A percentile compares a stretch with the other conserved stretches of the same genome.
Conservation (phyloP, 2,888 invertebrate genomes). For the Lingula anatina region DNA sequence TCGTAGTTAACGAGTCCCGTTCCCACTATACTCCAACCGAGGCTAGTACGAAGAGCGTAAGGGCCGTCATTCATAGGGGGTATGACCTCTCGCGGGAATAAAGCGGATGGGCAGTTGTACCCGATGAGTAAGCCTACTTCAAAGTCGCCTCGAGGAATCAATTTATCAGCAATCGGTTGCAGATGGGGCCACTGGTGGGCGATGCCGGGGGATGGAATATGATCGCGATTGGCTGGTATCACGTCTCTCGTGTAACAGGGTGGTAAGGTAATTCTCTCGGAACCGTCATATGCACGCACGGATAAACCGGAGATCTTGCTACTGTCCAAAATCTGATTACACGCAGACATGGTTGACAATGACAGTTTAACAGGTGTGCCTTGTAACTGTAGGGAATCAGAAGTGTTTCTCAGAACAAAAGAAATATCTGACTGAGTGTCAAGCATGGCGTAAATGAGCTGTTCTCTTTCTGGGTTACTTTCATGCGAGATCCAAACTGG, state of each 20-base stretch:
- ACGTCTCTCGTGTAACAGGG: constrained; percentile 10
- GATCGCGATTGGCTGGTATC: constrained; percentile 15
- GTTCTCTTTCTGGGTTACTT: constrained; percentile 8
- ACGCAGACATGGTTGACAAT: constrained; percentile 14
- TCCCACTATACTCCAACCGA: constrained; percentile 16
- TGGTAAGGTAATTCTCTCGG: constrained; percentile 11
- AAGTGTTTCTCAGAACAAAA: constrained; percentile 12
- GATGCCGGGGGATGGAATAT: constrained; percentile 16
- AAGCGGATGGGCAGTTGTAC: constrained; percentile 16
- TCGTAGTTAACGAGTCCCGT: background rate
- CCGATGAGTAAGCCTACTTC: constrained; percentile 18
- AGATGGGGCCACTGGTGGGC: constrained; percentile 15
- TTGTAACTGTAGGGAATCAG: constrained; percentile 4
- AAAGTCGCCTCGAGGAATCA: constrained; percentile 9
- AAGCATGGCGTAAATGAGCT: constrained; percentile 16
- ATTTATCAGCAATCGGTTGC: constrained; percentile 8
- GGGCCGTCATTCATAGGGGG: constrained; percentile 10
- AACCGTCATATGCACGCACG: constrained; percentile 9
- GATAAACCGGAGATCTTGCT: constrained; percentile 7
- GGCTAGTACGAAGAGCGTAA: constrained; percentile 12
- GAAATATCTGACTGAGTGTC: constrained; percentile 19
- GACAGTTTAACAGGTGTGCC: constrained; percentile 6
- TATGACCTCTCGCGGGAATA: constrained; percentile 14
- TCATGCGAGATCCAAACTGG: constrained; percentile 12
- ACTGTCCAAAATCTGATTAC: constrained; percentile 3